phyloP scores from a whole-genome alignment of 2,113 vertebrate genomes.

The Melanotaenia duboulayi region DNA sequence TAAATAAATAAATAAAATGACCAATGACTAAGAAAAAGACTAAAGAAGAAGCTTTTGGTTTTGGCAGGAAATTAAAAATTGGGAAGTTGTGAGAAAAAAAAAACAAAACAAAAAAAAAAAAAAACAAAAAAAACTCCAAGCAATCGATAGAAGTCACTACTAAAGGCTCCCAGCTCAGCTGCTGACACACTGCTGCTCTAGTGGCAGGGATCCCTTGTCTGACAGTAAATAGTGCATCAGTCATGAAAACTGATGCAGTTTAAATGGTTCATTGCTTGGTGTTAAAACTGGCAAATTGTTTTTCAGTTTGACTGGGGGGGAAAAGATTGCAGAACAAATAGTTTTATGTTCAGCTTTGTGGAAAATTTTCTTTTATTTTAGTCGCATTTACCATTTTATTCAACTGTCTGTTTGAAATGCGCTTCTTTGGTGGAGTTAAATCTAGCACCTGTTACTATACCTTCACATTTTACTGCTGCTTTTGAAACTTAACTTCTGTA shows the following conservation, averaged over 20 bases:
- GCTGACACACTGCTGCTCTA: constrained; percentile 46
- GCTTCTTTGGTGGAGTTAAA: neutral
- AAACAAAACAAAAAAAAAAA: too few species aligned
- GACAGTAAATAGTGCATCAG: constrained; percentile 27
- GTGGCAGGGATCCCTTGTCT: constrained; percentile 22
- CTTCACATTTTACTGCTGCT: neutral
- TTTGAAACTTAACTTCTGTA: constrained; percentile 8
- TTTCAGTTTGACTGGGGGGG: neutral
- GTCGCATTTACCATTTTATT: neutral
- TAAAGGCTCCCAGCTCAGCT: constrained; percentile 29
- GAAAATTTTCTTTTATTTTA: neutral
- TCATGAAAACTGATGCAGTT: constrained; percentile 24
- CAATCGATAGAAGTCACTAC: constrained; percentile 57
- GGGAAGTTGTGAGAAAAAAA: constrained; percentile 21
- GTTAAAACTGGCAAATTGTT: constrained; percentile 1
- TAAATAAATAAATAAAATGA: too few species aligned
- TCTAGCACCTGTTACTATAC: neutral
- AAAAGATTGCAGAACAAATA: neutral
- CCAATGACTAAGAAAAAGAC: too few species aligned
- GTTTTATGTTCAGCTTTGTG: neutral
- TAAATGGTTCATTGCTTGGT: constrained; percentile 4
- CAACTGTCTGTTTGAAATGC: neutral
- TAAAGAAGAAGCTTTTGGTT: too few species aligned
- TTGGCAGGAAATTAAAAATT: constrained; percentile 23
- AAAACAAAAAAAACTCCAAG: constrained; percentile 52